A percentile compares a stretch with the other conserved stretches of the same genome.
These are phyloP conservation scores for Muricea muricata DNA, from an alignment of 92 coral and sea anemone species.

Conservation along the genomic window DNA sequence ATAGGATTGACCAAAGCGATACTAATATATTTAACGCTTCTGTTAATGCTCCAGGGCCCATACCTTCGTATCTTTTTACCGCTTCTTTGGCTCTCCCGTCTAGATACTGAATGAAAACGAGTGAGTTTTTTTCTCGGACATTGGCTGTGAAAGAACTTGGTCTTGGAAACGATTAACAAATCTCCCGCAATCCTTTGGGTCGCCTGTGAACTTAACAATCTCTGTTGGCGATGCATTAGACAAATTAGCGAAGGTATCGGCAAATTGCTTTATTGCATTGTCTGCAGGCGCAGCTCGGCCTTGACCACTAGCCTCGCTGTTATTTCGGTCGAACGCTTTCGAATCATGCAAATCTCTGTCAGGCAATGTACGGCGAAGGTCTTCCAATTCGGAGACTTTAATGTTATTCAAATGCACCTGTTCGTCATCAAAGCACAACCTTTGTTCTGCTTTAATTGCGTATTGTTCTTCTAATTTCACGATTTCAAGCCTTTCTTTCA, in stretches of 20 bases:
- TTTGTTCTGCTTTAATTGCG: conserved; percentile 14
- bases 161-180: conserved; percentile 10
- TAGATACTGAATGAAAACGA: too few relatives aligned
- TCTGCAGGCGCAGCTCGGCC: background rate
- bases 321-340: background rate
- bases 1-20: conserved; percentile 11
- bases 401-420: background rate
- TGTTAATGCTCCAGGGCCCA: conserved; percentile 8
- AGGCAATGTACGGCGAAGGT: background rate
- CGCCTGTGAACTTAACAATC: conserved; percentile 15
- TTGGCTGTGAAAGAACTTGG: conserved; percentile 22
- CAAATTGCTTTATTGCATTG: background rate
- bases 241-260: background rate
- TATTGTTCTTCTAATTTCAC: conserved; percentile 13
- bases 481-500: conserved; percentile 1
- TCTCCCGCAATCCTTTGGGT: conserved; percentile 1
- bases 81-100: conserved; percentile 22
- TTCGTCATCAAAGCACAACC: background rate
- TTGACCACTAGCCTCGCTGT: background rate
- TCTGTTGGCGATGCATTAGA: conserved; percentile 8
- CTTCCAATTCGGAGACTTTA: background rate
- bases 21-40: background rate
- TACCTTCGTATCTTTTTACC: conserved; percentile 2
- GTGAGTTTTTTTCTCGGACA: background rate
- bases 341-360: conserved; percentile 2